Conservation (phyloP, 2,113 vertebrate genomes). For the Rynchops niger region DNA sequence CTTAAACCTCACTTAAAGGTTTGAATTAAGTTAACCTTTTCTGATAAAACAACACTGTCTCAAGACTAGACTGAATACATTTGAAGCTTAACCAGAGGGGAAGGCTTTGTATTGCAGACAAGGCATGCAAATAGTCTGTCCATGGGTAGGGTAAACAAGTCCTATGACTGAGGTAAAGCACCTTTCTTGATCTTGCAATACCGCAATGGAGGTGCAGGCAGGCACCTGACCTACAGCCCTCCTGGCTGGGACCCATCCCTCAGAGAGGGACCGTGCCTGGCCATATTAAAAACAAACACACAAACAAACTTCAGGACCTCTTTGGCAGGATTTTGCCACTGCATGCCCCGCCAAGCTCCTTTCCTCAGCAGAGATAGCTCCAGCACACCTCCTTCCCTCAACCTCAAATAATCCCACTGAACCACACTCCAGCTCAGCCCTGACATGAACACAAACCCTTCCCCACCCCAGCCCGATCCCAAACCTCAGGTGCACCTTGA, state of each 20-base stretch:
- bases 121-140: background rate
- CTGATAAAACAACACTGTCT: background rate
- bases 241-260: background rate
- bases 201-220: background rate
- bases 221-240: background rate
- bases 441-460: background rate
- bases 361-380: too few relatives aligned
- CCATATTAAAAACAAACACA: background rate
- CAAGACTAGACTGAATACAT: background rate
- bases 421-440: background rate
- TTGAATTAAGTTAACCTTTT: background rate
- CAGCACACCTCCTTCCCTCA: background rate
- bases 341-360: background rate
- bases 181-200: too few relatives aligned
- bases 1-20: background rate
- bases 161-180: background rate
- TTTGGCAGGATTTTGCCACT: background rate
- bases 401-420: background rate
- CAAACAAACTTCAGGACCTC: background rate
- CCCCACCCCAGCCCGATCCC: background rate
- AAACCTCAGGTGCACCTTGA: background rate
- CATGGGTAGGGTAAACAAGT: background rate
- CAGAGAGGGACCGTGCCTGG: rapidly evolving
- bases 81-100: background rate
- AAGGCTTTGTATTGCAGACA: background rate